Base-by-base conservation (phyloP, 2,888 invertebrate genomes). In the Dynastes tityus region DNA sequence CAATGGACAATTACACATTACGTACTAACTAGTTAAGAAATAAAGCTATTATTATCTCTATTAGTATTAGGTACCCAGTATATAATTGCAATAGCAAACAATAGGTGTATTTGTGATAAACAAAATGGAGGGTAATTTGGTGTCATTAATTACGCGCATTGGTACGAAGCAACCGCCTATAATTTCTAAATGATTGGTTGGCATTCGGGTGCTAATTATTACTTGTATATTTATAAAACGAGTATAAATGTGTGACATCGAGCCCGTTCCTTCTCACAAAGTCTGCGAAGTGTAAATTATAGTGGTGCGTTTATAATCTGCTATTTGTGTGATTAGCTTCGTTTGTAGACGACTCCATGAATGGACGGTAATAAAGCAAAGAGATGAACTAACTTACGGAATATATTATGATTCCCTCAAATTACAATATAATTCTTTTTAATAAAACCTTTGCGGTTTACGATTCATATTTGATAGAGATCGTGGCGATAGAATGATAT, bases 271-370 rank as follows among this genome's bases (percentile, higher is more conserved):
- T 73, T 40, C 37, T 13, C 40, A 58, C 58, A 58, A 11, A 58
- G 40, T 16, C 16, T n/a, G 22, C 13, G 37, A 73, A 73, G 58
- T 73, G 58, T 58, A 73, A 73, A 73, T 58, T 40, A 61, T 37
- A 73, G 58, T 16, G 37, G 5, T 16, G 37, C 71, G 58, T n/a
- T 73, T 73, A 40, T 58, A 73, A 73, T 58, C 58, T 73, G 58
- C 58, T 58, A 73, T 73, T 73, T 37, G 58, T 58, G 37, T 73
- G 73, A 73, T 73, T 73, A 73, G 58, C 51, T 40, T 73, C 73
- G 51, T 73, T 73, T 58, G 58, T 73, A 61, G 49, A 58, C 37
- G 58, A 73, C 58, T 58, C 73, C 9, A 58, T 73, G 40, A 73
- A 73, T 73, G 40, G 58, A 40, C 58, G 73, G 73, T 73, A 73